Evolutionary conservation across 2,888 invertebrate genomes (phyloP).

Genomic region (Drosophila seclusa): DNA sequence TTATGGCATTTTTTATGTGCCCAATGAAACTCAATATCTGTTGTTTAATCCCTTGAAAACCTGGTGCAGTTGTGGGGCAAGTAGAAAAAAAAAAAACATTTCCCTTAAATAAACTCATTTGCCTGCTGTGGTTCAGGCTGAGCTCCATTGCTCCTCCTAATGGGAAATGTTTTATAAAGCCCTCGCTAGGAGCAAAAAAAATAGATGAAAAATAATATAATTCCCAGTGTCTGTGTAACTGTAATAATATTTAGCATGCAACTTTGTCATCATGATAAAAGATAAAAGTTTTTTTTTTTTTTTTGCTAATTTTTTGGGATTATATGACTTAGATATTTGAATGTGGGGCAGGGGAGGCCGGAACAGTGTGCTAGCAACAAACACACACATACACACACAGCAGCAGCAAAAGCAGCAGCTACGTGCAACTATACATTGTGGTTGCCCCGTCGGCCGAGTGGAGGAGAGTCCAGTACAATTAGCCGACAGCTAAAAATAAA

Average conservation of each 20-base stretch:
- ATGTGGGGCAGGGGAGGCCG: background rate
- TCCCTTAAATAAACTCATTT: constrained; percentile 1
- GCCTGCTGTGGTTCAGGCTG: constrained; percentile 1
- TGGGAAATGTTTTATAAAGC: background rate
- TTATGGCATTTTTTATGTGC: background rate
- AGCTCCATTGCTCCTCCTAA: background rate
- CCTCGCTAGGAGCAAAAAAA: background rate
- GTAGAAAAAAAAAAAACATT: background rate
- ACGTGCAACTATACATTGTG: constrained; percentile 44
- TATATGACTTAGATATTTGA: constrained; percentile 26
- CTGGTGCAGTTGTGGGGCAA: background rate
- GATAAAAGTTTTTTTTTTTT: constrained; percentile 19
- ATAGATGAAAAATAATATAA: background rate
- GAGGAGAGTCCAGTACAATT: constrained; percentile 54
- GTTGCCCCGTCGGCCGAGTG: constrained; percentile 4
- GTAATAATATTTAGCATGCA: constrained; percentile 15
- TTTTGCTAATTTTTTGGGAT: constrained; percentile 54
- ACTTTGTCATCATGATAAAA: constrained; percentile 23
- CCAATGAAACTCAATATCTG: background rate
- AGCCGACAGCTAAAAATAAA: constrained; percentile 75
- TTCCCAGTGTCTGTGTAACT: background rate
- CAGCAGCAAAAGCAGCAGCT: constrained; percentile 18
- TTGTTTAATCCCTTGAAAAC: background rate
- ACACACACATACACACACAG: constrained; percentile 23
- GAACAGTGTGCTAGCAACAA: background rate